Evolutionary conservation across 1,140 invertebrate genomes (phyloP).

Genomic region (Myzus persicae): DNA sequence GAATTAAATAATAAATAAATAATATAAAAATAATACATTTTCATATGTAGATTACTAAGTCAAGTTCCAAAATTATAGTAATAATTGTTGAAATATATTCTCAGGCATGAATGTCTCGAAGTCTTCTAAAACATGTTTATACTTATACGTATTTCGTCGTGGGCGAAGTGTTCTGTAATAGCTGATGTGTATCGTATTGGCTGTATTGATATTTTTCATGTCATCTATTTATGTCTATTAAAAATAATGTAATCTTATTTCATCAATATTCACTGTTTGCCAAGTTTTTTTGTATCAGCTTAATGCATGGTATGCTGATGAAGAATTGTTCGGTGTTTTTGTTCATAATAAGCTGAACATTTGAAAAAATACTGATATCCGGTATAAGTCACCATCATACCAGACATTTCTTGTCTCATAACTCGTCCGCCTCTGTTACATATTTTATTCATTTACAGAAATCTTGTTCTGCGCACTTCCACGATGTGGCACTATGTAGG

Average conservation of each 20-base stretch:
- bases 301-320: background rate
- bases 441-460: background rate
- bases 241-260: background rate
- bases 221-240: background rate
- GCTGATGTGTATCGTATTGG: background rate
- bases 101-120: too few species aligned
- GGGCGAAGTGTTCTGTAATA: background rate
- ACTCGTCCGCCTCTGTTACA: background rate
- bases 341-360: background rate
- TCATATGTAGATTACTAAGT: background rate
- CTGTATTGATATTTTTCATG: background rate
- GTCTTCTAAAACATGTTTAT: background rate
- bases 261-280: slow-evolving; percentile 14
- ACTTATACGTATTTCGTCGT: background rate
- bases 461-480: background rate
- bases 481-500: too few species aligned
- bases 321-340: background rate
- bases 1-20: too few species aligned
- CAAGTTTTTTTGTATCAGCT: background rate
- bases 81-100: too few species aligned
- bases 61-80: background rate
- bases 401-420: background rate
- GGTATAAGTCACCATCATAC: background rate
- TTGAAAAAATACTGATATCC: slow-evolving; percentile 2
- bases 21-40: too few species aligned